These are phyloP conservation scores for Columba guinea DNA, from an alignment of 2,797 vertebrate species.

Conservation along the genomic window DNA sequence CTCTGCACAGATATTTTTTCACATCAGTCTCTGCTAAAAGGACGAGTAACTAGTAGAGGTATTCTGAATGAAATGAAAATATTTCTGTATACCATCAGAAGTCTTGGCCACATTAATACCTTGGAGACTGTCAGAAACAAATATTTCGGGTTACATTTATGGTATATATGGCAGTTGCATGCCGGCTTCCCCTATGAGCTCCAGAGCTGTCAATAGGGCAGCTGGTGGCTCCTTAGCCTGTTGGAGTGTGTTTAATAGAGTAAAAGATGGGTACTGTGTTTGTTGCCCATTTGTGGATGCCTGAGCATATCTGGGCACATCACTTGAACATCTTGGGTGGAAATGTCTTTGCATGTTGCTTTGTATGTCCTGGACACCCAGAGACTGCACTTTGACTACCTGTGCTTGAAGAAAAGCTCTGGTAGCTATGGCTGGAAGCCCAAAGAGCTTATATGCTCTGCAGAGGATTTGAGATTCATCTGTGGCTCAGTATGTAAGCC, in stretches of 20 bases:
- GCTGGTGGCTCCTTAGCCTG: too few species aligned
- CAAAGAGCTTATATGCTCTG: neutral
- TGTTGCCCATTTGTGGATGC: neutral
- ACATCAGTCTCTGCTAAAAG: neutral
- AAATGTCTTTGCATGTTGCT: neutral
- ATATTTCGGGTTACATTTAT: neutral
- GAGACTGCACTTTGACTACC: neutral
- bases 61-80: neutral
- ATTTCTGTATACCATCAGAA: neutral
- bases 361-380: neutral
- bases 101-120: neutral
- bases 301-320: neutral
- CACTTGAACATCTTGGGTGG: neutral
- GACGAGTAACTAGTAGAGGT: neutral
- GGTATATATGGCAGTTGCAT: too few species aligned
- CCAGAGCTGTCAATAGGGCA: too few species aligned
- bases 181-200: too few species aligned
- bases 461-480: neutral
- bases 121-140: neutral
- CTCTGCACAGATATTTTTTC: neutral
- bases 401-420: neutral
- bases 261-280: accelerated
- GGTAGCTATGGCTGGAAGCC: neutral
- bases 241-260: neutral
- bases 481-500: neutral